These are phyloP conservation scores for Erebia ligea DNA, from an alignment of 2,888 invertebrate genomes.

Conservation along the genomic window DNA sequence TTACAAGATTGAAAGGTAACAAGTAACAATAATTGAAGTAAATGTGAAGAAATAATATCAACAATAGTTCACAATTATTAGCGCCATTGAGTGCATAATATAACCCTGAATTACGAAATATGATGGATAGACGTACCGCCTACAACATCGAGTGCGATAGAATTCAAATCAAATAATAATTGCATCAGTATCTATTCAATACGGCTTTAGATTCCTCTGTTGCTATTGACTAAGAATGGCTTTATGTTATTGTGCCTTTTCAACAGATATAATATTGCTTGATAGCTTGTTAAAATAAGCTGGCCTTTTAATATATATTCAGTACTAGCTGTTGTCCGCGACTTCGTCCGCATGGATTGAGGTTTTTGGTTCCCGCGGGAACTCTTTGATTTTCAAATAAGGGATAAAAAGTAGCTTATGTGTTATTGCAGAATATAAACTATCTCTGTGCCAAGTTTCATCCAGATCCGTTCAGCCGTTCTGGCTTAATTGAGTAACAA, in stretches of 20 bases:
- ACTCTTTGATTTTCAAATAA: too few species aligned
- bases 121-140: constrained; percentile 41
- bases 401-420: too few species aligned
- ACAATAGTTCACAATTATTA: constrained; percentile 36
- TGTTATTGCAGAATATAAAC: too few species aligned
- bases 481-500: too few species aligned
- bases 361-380: too few species aligned
- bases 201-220: constrained; percentile 30
- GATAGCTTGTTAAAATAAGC: constrained; percentile 14
- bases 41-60: constrained; percentile 31
- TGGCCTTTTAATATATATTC: constrained; percentile 6
- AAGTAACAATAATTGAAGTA: constrained; percentile 23
- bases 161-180: constrained; percentile 43
- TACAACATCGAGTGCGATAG: constrained; percentile 37
- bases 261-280: constrained; percentile 9
- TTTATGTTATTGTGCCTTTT: constrained; percentile 16
- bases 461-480: too few species aligned
- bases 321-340: background rate
- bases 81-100: constrained; percentile 36
- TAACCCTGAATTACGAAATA: constrained; percentile 39
- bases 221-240: constrained; percentile 29
- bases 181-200: constrained; percentile 41
- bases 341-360: too few species aligned
- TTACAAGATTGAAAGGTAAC: constrained; percentile 24
- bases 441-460: too few species aligned